Evolutionary conservation across 2,113 vertebrate species (phyloP).

Genomic region (Vulpes lagopus): DNA sequence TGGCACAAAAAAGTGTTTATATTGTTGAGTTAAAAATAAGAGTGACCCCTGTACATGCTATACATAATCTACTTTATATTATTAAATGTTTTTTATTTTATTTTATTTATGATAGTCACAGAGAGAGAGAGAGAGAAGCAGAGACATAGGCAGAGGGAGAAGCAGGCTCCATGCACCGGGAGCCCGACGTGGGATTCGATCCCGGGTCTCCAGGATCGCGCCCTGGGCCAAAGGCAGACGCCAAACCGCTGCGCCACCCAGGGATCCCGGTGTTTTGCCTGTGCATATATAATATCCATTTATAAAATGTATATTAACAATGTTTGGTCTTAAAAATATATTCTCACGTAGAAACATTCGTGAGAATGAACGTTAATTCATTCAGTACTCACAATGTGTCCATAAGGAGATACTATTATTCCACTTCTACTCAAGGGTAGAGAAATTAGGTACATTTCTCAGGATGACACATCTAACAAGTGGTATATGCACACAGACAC

Average conservation of each 20-base stretch:
- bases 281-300: neutral
- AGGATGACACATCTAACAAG: neutral
- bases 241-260: too few relatives aligned
- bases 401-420: neutral
- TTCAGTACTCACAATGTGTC: neutral
- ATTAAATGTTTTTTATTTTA: too few relatives aligned
- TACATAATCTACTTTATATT: neutral
- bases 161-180: too few relatives aligned
- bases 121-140: too few relatives aligned
- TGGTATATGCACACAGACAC: neutral
- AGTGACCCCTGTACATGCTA: neutral
- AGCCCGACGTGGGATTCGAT: too few relatives aligned
- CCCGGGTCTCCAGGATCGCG: too few relatives aligned
- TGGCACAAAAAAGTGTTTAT: slow-evolving; percentile 26
- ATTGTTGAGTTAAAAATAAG: neutral
- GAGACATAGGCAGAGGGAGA: too few relatives aligned
- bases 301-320: neutral
- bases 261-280: too few relatives aligned
- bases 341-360: neutral
- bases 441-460: neutral
- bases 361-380: neutral
- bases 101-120: too few relatives aligned
- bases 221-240: too few relatives aligned
- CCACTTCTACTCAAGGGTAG: neutral
- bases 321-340: neutral